These are phyloP conservation scores for Xenops minutus DNA, from an alignment of 2,797 vertebrate species.

Conservation along the genomic window DNA sequence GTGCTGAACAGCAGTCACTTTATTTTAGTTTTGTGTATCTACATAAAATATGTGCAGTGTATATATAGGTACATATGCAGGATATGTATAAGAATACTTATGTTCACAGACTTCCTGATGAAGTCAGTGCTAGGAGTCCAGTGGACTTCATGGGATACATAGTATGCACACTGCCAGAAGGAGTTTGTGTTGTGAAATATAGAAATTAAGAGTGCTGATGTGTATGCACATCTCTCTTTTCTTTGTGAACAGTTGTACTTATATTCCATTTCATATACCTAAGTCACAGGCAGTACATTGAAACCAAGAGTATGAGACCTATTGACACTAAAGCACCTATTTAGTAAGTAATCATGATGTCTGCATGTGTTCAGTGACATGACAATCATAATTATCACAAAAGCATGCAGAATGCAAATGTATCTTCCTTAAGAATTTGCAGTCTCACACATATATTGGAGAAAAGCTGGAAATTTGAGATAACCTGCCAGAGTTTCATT, in stretches of 20 bases:
- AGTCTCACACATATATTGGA: not conserved
- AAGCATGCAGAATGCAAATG: not conserved
- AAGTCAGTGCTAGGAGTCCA: not conserved
- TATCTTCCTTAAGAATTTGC: not conserved
- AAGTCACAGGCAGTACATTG: not conserved
- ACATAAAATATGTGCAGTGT: not conserved
- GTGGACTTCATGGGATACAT: not conserved
- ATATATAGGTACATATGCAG: not conserved
- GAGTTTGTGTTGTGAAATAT: rapidly evolving
- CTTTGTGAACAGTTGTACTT: not conserved
- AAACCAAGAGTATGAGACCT: not conserved
- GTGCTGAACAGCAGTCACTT: not conserved
- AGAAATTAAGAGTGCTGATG: not conserved
- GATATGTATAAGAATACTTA: not conserved
- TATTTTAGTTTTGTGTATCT: not conserved
- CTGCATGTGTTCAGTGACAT: not conserved
- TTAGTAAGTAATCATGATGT: not conserved
- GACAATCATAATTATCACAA: not conserved
- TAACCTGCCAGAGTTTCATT: not conserved
- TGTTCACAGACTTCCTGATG: not conserved
- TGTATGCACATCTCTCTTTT: not conserved
- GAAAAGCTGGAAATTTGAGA: not conserved
- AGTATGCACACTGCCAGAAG: not conserved
- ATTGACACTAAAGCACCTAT: not conserved
- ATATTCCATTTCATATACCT: not conserved